Evolutionary conservation across 2,888 invertebrate species (phyloP).

Genomic region (Stegophylla sp.): DNA sequence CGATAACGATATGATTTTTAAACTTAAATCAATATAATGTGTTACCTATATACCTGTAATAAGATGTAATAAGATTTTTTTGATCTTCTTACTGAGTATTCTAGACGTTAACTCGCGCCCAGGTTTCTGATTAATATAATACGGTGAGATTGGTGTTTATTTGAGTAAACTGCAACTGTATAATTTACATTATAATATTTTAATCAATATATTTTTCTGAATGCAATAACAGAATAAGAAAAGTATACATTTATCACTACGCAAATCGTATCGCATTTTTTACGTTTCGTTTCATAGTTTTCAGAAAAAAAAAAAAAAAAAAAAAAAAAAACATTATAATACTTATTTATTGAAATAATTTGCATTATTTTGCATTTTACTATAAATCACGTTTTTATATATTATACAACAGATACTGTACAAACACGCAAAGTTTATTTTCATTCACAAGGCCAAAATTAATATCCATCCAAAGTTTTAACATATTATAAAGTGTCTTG

Average conservation of each 20-base stretch:
- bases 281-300: background rate
- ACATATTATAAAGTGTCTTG: background rate
- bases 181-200: no score
- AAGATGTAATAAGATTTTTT: no score
- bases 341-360: background rate
- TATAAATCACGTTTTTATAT: background rate
- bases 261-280: background rate
- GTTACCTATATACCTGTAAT: no score
- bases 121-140: no score
- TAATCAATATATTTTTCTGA: background rate
- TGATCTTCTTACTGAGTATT: no score
- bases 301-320: background rate
- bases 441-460: background rate
- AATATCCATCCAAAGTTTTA: background rate
- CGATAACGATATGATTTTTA: no score
- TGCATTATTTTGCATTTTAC: background rate
- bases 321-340: no score
- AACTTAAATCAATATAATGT: no score
- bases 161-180: background rate
- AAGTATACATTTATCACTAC: background rate
- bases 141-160: background rate
- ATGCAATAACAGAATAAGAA: background rate
- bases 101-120: no score
- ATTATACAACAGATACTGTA: background rate
- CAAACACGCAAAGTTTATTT: background rate